Percentiles rank a stretch among this genome's conserved stretches.
Conservation (phyloP, 2,888 invertebrate species). For the Caenorhabditis wallacei region DNA sequence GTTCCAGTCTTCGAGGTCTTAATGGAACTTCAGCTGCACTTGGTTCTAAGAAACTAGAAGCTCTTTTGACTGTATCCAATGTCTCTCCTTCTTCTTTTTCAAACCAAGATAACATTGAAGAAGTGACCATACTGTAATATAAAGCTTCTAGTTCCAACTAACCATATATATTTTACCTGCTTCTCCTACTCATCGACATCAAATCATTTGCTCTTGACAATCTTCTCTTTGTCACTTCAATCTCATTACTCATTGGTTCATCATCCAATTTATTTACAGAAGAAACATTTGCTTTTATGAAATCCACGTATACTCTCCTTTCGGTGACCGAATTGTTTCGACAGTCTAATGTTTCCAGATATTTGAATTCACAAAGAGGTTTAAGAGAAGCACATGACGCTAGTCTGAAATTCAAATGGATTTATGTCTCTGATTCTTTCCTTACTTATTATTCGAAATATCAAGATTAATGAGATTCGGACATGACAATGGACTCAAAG, state of each 20-base stretch:
- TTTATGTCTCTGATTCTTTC: background rate
- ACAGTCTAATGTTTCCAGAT: conserved; percentile 58
- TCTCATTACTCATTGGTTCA: conserved; percentile 51
- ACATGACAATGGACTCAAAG: conserved; percentile 40
- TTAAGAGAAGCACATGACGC: conserved; percentile 63
- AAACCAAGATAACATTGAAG: conserved; percentile 53
- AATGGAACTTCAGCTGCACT: conserved; percentile 15
- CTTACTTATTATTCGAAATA: conserved; percentile 57
- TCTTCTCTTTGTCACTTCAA: conserved; percentile 51
- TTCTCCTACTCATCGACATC: conserved; percentile 46
- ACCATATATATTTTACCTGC: conserved; percentile 42
- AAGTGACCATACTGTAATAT: conserved; percentile 39
- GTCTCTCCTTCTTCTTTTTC: conserved; percentile 49
- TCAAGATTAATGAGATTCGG: conserved; percentile 38
- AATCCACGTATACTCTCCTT: conserved; percentile 65
- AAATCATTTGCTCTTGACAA: conserved; percentile 53
- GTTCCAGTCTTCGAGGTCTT: conserved; percentile 46
- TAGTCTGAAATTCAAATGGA: conserved; percentile 25
- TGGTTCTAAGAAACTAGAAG: conserved; percentile 45
- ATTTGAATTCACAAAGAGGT: conserved; percentile 52
- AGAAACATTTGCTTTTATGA: conserved; percentile 62
- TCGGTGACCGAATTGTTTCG: conserved; percentile 66
- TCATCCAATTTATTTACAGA: conserved; percentile 49
- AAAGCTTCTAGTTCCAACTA: no score
- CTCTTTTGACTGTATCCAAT: conserved; percentile 26